Evolutionary conservation across 2,888 invertebrate genomes (phyloP).

Genomic region (Drosophila emarginata): DNA sequence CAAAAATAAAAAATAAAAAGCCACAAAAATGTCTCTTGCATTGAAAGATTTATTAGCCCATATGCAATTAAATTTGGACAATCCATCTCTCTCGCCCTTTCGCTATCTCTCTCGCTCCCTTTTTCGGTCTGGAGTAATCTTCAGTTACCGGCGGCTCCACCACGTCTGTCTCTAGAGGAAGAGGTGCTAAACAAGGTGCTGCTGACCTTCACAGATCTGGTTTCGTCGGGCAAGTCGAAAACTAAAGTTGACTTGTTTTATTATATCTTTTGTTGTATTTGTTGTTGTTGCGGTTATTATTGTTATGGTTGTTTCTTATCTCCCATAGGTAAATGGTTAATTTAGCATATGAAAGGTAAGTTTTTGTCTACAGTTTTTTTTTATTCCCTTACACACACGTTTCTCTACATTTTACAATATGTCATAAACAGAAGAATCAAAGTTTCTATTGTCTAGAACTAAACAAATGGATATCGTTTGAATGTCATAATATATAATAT

Average conservation of each 20-base stretch:
- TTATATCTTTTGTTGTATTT: constrained; percentile 17
- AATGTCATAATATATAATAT: constrained; percentile 58
- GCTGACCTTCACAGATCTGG: constrained; percentile 69
- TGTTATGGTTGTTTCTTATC: constrained; percentile 33
- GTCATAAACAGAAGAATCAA: constrained; percentile 30
- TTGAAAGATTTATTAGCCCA: constrained; percentile 53
- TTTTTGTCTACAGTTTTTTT: constrained; percentile 40
- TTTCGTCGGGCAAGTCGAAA: constrained; percentile 45
- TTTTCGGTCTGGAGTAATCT: not conserved
- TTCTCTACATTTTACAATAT: constrained; percentile 26
- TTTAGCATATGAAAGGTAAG: constrained; percentile 64
- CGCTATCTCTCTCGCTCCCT: not conserved
- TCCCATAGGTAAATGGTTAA: constrained; percentile 48
- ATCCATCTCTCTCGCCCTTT: not conserved
- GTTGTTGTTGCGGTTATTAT: constrained; percentile 2
- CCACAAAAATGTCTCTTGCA: constrained; percentile 14
- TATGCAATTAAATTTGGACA: constrained; percentile 55
- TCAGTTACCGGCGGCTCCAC: constrained; percentile 3
- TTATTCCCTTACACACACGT: constrained; percentile 27
- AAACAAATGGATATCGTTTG: constrained; percentile 19
- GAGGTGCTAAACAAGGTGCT: constrained; percentile 51
- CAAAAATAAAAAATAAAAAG: constrained; percentile 15
- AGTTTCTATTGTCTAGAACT: constrained; percentile 32
- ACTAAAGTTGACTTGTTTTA: constrained; percentile 35
- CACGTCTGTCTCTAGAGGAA: not conserved